Evolutionary conservation across 1,140 invertebrate genomes (phyloP), one percentile per base, ranked within the genome.

Genomic region (Apis cerana): DNA sequence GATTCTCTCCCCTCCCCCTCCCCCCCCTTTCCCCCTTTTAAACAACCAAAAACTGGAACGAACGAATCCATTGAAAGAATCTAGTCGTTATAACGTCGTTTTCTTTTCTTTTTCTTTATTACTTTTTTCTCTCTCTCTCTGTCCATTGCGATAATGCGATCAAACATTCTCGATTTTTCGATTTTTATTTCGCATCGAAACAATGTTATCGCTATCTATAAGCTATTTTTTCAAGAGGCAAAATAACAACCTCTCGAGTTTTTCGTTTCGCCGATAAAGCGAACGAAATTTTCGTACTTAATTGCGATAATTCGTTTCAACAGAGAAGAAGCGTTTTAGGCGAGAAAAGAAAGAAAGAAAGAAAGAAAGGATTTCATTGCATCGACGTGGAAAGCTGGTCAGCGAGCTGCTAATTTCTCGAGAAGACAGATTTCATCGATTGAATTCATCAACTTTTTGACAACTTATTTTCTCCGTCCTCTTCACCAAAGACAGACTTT

Each of bases 381-480:
- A 27, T 7, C 33, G 17, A 13, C 5, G 13, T 52, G 11, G 12
- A 48, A 48, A 61, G 33, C 33, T 56, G 68, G 11, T 64, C 43
- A 59, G 56, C 75, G 64, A 23, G 64, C 70, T 75, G 75, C 27
- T 52, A 43, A 64, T 27, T 52, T 59, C 59, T 21, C 67, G 27
- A 62, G 27, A 64, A 62, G 27, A 64, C 15, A 17, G 7, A 59
- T 27, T 19, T 61, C 56, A 82, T 76, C 70, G 61, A 56, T 84
- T 84, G 80, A 84, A 88, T 85, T 84, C 84, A 58, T 86, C 65
- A 43, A 43, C 33, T 43, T 80, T 80, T 79, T 70, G 62, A 56
- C 78, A 70, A 77, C 76, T 89, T 87, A 75, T 72, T 88, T 90
- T 90, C 85, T 91, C 91, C 91, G 91, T 91, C 91, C 90, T 89